Evolutionary conservation across 92 coral and sea anemone genomes (phyloP), one percentile per base, ranked within the genome.

Genomic region (Palythoa heliodiscus): DNA sequence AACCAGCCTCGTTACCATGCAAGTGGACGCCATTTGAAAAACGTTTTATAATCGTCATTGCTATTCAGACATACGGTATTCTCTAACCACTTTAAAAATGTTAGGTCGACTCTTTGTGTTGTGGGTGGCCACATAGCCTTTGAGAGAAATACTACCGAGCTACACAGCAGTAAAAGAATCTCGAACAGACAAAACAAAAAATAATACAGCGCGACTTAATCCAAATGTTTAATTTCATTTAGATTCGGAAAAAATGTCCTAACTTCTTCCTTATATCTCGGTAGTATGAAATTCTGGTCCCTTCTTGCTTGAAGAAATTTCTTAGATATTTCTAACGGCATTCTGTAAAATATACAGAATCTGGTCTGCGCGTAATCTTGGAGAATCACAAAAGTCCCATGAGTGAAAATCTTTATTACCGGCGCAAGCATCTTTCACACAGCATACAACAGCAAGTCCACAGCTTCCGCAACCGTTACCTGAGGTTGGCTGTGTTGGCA

Each of bases 391-490:
- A 68, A 70, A 82, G 19, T 61, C 74, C 77, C 86, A 70, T 29
- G 86, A 47, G 73, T 68, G 73, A 50, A 75, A 69, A 7, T 68
- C 73, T 48, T 73, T 58, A 20, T 82, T 16, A 50, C 77, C 23
- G 19, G 54, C 38, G 52, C 86, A 82, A 68, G 73, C 47, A 82
- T 82, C 66, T 55, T 66, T 60, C 57, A 82, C 57, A 43, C 50
- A 73, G 55, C 20, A 82, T 23, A 82, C 57, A 68, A 82, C 77
- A 39, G 66, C 86, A 73, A 82, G 67, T 13, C 76, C 76, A 69
- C 86, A 82, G 86, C 77, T 82, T 52, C 86, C 86, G 66, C 77
- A 48, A 70, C 86, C 86, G 67, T 69, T 69, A 17, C 11, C 52
- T 68, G 77, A 69, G 22, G 68, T 70, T 38, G 86, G 86, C 74